phyloP scores from a whole-genome alignment of 2,888 invertebrate species.

The Drosophila picticornis region DNA sequence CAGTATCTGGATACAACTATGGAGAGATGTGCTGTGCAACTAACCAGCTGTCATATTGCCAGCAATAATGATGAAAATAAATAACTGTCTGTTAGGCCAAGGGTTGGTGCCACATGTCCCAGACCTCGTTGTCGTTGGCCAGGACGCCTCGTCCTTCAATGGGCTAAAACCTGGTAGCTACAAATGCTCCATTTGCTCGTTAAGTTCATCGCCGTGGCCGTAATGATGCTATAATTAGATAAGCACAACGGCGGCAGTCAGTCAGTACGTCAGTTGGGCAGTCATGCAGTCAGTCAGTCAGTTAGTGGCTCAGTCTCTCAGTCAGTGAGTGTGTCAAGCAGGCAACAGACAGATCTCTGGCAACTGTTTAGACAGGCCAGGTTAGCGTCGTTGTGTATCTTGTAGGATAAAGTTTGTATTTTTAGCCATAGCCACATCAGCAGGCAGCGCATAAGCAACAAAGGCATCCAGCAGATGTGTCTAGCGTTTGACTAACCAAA shows the following conservation, averaged over 20 bases:
- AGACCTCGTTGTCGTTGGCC: conserved; percentile 21
- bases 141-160: conserved; percentile 27
- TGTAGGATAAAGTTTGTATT: conserved; percentile 42
- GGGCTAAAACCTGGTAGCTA: conserved; percentile 35
- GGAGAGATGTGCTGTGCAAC: conserved; percentile 14
- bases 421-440: conserved; percentile 39
- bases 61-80: conserved; percentile 57
- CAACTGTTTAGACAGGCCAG: conserved; percentile 25
- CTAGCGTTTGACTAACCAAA: conserved; percentile 70
- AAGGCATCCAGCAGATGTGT: conserved; percentile 61
- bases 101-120: conserved; percentile 32
- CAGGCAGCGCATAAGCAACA: conserved; percentile 14
- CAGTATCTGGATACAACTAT: conserved; percentile 1
- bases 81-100: conserved; percentile 48
- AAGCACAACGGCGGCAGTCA: conserved; percentile 46
- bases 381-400: conserved; percentile 47
- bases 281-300: conserved; percentile 3
- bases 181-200: conserved; percentile 53
- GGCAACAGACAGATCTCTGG: conserved; percentile 24
- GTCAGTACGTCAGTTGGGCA: conserved; percentile 12
- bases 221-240: conserved; percentile 82
- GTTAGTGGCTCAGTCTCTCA: neutral
- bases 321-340: conserved; percentile 22
- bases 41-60: conserved; percentile 37
- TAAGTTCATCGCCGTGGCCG: conserved; percentile 65